Percentiles rank a stretch among this genome's conserved stretches.
Conservation (phyloP, 2,888 invertebrate species). For the Agrenia bidenticulata region DNA sequence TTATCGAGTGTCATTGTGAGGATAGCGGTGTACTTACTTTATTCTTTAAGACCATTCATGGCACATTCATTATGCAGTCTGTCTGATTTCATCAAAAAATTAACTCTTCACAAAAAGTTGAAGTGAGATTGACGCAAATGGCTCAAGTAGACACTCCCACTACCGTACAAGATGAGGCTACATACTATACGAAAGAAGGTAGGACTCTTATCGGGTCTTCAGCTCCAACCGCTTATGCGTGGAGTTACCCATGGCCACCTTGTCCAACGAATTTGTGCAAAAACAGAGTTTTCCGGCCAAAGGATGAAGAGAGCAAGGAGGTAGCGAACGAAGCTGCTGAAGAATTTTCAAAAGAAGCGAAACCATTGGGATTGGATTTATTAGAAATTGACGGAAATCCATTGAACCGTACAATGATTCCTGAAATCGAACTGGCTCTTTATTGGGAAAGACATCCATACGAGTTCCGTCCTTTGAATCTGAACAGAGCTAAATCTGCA, state of each 20-base stretch:
- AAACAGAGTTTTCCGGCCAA: constrained; percentile 43
- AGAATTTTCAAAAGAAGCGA: not conserved
- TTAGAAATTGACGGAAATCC: constrained; percentile 14
- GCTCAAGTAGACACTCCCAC: not conserved
- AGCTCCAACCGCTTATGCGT: constrained; percentile 41
- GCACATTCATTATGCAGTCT: no score
- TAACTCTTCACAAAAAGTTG: not conserved
- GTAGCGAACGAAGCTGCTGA: not conserved
- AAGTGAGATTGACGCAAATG: not conserved
- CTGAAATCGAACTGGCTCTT: constrained; percentile 50
- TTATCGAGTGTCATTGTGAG: no score
- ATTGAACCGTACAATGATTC: constrained; percentile 14
- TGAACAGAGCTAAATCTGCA: constrained; percentile 21
- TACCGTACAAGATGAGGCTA: constrained; percentile 8
- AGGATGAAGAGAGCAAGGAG: constrained; percentile 9
- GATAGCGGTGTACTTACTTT: no score
- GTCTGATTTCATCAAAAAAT: no score
- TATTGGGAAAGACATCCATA: constrained; percentile 51
- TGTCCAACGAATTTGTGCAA: constrained; percentile 45
- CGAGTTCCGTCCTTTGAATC: constrained; percentile 22
- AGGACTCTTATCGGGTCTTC: constrained; percentile 30
- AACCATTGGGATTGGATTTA: not conserved
- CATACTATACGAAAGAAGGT: constrained; percentile 41
- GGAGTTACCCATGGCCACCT: constrained; percentile 47
- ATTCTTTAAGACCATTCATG: no score